phyloP scores from a whole-genome alignment of 2,113 vertebrate genomes.

The Phaetusa simplex region DNA sequence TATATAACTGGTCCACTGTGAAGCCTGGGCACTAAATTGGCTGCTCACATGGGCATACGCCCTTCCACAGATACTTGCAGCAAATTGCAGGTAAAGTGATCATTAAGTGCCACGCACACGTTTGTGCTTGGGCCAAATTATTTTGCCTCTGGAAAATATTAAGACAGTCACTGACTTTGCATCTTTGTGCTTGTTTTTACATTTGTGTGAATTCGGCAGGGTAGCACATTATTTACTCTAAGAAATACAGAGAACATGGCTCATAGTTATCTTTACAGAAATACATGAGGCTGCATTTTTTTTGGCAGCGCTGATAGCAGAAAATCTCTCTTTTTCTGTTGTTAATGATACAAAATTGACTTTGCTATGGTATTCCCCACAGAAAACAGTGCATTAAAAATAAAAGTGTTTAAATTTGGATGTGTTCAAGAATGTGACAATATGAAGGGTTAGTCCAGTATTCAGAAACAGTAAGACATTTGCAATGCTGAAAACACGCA shows the following conservation, averaged over 20 bases:
- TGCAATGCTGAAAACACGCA: not conserved
- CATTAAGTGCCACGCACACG: not conserved
- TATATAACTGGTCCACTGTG: not conserved
- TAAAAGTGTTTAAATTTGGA: constrained; percentile 22
- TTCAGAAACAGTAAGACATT: not conserved
- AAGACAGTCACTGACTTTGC: not conserved
- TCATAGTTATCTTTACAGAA: constrained; percentile 22
- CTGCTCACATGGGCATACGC: not conserved
- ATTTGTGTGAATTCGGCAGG: not conserved
- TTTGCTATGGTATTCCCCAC: constrained; percentile 5
- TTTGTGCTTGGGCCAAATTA: not conserved
- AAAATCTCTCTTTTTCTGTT: constrained; percentile 25
- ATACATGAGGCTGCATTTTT: constrained; percentile 20
- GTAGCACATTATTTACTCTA: not conserved
- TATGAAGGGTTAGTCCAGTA: not conserved
- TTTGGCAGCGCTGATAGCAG: constrained; percentile 17
- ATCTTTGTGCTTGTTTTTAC: not conserved
- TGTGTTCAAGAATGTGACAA: not conserved
- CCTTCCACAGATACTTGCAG: not conserved
- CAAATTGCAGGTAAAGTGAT: not conserved
- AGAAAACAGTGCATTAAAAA: constrained; percentile 52
- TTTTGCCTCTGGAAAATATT: not conserved
- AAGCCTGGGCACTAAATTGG: not conserved
- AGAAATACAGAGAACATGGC: not conserved
- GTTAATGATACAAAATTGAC: constrained; percentile 25